Evolutionary conservation across 2,888 invertebrate genomes (phyloP).

Genomic region (Lymantria monacha): DNA sequence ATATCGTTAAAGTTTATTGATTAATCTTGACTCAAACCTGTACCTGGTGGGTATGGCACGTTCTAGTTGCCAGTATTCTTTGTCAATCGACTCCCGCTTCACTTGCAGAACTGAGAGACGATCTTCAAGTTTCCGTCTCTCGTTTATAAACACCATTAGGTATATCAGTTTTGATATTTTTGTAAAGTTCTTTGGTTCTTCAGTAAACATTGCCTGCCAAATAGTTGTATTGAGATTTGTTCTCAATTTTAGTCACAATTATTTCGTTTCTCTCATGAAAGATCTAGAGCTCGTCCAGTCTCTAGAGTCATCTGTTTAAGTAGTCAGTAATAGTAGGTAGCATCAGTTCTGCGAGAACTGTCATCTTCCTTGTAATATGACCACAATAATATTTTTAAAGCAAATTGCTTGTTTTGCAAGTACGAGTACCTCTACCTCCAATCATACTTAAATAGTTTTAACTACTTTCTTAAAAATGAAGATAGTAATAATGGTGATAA

Average conservation of each 20-base stretch:
- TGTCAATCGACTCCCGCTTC: slow-evolving; percentile 5
- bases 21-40: neutral
- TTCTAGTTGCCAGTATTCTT: slow-evolving; percentile 8
- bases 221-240: slow-evolving; percentile 3
- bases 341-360: neutral
- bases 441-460: neutral
- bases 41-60: slow-evolving; percentile 1
- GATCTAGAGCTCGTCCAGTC: neutral
- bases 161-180: slow-evolving; percentile 4
- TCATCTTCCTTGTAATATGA: neutral
- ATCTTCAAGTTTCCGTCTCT: slow-evolving; percentile 7
- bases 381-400: neutral
- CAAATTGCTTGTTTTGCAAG: neutral
- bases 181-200: slow-evolving; percentile 3
- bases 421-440: neutral
- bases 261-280: neutral
- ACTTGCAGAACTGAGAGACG: neutral
- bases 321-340: neutral
- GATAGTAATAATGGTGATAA: no score
- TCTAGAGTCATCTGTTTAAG: neutral
- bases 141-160: neutral
- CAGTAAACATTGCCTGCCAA: neutral
- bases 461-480: no score
- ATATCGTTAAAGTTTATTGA: neutral
- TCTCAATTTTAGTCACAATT: neutral